Percentiles rank a stretch among this genome's conserved stretches.
These are phyloP conservation scores for Chrysolina oricalcia DNA, from an alignment of 2,888 invertebrate genomes.

Conservation along the genomic window DNA sequence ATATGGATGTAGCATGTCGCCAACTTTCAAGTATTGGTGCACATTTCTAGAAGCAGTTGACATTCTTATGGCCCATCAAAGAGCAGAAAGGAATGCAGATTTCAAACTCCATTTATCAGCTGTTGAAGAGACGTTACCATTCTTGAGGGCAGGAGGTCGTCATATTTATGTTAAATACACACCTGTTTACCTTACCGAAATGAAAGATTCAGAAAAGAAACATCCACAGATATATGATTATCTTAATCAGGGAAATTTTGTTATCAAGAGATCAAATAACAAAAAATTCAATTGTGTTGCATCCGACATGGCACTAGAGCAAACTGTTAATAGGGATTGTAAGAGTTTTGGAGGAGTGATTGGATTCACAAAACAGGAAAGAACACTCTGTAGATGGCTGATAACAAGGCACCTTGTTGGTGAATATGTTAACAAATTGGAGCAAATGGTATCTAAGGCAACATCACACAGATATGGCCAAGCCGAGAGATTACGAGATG, in stretches of 20 bases:
- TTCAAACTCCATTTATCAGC: slow-evolving; percentile 7
- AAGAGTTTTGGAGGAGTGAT: slow-evolving; percentile 7
- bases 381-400: slow-evolving; percentile 12
- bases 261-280: too few species aligned
- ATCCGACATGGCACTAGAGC: slow-evolving; percentile 7
- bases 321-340: slow-evolving; percentile 10
- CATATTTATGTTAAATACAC: slow-evolving; percentile 12
- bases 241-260: slow-evolving; percentile 4
- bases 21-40: slow-evolving; percentile 12
- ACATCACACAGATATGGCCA: slow-evolving; percentile 9
- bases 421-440: slow-evolving; percentile 9
- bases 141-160: slow-evolving; percentile 7
- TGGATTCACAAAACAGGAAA: slow-evolving; percentile 12
- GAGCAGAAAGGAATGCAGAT: slow-evolving; percentile 7
- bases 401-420: slow-evolving; percentile 12
- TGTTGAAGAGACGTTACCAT: slow-evolving; percentile 12
- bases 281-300: slow-evolving; percentile 9
- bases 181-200: slow-evolving; percentile 10
- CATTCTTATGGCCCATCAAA: slow-evolving; percentile 4
- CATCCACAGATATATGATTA: slow-evolving; percentile 6
- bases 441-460: background rate
- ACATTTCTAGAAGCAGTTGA: slow-evolving; percentile 9
- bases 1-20: slow-evolving; percentile 5
- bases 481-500: slow-evolving; percentile 12
- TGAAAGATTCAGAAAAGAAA: slow-evolving; percentile 2